Evolutionary conservation across 2,113 vertebrate species (phyloP).

Genomic region (Elanoides forficatus): DNA sequence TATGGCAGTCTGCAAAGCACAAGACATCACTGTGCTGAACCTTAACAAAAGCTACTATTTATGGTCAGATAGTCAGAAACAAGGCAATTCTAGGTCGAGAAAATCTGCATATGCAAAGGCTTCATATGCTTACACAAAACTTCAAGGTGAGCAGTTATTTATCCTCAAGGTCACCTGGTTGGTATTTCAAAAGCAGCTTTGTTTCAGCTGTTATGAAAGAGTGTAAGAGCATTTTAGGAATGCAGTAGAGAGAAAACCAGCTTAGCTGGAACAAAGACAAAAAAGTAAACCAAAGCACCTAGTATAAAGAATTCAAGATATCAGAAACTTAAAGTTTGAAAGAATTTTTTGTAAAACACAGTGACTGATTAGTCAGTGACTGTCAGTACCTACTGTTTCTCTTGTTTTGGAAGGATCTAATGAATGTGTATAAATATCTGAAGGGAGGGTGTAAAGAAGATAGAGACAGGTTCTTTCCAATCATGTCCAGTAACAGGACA

Average conservation of each 20-base stretch:
- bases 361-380: neutral
- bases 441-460: neutral
- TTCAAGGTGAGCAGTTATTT: neutral
- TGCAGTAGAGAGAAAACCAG: neutral
- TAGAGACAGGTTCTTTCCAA: neutral
- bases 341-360: neutral
- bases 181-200: neutral
- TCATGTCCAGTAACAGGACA: neutral
- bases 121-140: neutral
- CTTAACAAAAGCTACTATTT: neutral
- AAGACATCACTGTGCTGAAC: neutral
- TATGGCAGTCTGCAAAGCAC: neutral
- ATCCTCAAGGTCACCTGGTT: neutral
- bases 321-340: neutral
- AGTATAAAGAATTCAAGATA: neutral
- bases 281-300: neutral
- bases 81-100: neutral
- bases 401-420: neutral
- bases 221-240: neutral
- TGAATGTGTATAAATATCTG: neutral
- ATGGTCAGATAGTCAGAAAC: neutral
- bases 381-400: neutral
- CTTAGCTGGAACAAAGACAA: neutral
- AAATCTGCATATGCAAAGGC: neutral
- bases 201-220: neutral